These are phyloP conservation scores for Nemapogon koenigi DNA, from an alignment of 2,888 invertebrate species.

Conservation along the genomic window DNA sequence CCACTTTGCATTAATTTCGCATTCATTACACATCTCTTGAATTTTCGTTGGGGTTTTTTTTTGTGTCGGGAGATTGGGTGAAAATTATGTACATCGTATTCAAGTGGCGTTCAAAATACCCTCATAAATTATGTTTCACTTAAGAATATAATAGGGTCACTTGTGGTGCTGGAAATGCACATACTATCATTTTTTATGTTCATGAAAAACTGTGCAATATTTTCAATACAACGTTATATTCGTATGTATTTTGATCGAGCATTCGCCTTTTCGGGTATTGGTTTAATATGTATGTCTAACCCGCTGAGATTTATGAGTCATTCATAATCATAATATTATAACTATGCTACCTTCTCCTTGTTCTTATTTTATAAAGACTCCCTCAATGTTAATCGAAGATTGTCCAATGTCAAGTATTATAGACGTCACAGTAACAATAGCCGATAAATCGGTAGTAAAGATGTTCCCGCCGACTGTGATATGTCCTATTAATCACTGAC, in stretches of 20 bases:
- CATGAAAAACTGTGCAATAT: not conserved
- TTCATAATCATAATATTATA: no score
- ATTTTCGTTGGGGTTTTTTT: conserved; percentile 37
- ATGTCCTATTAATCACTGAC: no score
- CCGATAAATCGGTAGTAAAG: no score
- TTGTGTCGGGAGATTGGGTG: conserved; percentile 27
- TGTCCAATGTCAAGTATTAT: no score
- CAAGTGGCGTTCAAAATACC: conserved; percentile 21
- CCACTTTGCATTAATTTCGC: conserved; percentile 59
- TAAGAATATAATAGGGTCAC: conserved; percentile 7
- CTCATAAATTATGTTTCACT: conserved; percentile 15
- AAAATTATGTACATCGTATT: conserved; percentile 30
- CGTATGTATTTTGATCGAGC: not conserved
- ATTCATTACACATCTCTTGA: conserved; percentile 53
- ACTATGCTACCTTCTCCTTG: no score
- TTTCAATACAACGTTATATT: not conserved
- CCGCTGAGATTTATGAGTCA: no score
- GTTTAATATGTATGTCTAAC: no score
- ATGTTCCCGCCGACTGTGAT: no score
- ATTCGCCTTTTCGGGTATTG: not conserved
- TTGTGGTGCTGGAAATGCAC: conserved; percentile 5
- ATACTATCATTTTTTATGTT: not conserved
- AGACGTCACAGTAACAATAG: no score
- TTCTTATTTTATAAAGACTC: no score
- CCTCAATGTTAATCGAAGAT: no score